Evolutionary conservation across 2,888 invertebrate species (phyloP), one percentile per base, ranked within the genome.

Genomic region (Spodoptera exigua): DNA sequence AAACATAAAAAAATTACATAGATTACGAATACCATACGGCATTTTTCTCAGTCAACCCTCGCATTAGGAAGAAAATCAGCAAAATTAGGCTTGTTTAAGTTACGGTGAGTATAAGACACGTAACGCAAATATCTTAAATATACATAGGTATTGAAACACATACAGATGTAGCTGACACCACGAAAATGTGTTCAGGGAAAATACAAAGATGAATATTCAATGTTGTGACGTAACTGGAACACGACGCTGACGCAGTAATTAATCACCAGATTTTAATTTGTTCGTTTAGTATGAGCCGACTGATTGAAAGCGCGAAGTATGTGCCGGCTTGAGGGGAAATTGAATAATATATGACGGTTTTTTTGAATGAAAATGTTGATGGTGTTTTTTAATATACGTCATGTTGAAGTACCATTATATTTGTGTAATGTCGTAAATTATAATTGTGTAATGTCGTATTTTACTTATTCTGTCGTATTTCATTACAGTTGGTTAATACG

Each of bases 191-290:
- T 10, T 14, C 18, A 16, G 21, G 12, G 14, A 47, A 14, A 18
- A 41, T 14, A 35, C 27, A 18, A 44, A 44, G n/a, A 48, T 62
- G 39, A 43, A 45, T 49, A 49, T 18, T 14, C 14, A 37, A 14
- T 3, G 10, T 39, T 48, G 39, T 40, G 45, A 46, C 36, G 43
- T 37, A 37, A 17, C 51, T 16, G 16, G 11, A 3, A 34, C 36
- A 57, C 32, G 17, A 27, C 27, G 27, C 27, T 34, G 34, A 11
- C 34, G 37, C 34, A 35, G 46, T 16, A 37, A 58, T 63, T 43
- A 43, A 64, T 63, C 57, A 64, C 9, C 46, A 27, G 51, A 43
- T 63, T 64, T 63, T 46, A 63, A 64, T 63, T 37, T 63, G 36
- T 51, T 46, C 21, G n/a, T n/a, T 57, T n/a, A 46, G 2, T 46